Percentiles rank a stretch among this genome's conserved stretches.
Conservation (phyloP, 1,140 invertebrate genomes). For the Drosophila seguyi region DNA sequence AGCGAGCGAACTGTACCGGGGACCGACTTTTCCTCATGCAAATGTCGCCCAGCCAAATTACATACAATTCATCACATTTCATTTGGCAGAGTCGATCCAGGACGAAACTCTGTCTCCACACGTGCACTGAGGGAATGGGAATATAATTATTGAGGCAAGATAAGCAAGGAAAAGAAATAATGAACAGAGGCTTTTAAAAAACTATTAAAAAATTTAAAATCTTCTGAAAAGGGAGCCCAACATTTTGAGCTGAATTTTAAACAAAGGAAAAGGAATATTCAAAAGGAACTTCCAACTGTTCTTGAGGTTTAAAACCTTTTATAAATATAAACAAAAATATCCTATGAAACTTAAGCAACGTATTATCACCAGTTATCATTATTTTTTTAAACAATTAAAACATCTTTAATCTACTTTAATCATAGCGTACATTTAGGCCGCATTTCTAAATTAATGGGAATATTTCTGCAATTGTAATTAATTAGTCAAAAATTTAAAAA, state of each 20-base stretch:
- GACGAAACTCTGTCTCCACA: conserved; percentile 36
- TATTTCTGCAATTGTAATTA: too few species aligned
- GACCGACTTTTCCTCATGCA: conserved; percentile 72
- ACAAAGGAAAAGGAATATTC: neutral
- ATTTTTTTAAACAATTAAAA: too few species aligned
- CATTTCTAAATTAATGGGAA: too few species aligned
- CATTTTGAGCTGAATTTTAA: neutral
- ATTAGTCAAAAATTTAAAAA: too few species aligned
- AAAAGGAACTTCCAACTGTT: neutral
- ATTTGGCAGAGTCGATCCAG: conserved; percentile 68
- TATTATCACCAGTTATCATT: too few species aligned
- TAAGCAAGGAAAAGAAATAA: neutral
- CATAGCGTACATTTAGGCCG: too few species aligned
- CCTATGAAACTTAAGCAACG: neutral
- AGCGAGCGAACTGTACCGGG: neutral
- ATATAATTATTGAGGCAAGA: fast-evolving
- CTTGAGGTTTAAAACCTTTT: neutral
- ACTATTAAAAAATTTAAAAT: neutral
- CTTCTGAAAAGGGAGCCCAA: neutral
- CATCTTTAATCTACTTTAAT: too few species aligned
- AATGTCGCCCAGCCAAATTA: conserved; percentile 80
- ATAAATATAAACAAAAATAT: neutral
- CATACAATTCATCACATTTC: conserved; percentile 84
- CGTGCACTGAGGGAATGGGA: neutral
- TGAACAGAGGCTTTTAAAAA: neutral